Conservation (phyloP, 2,888 invertebrate genomes). For the Meliscaeva auricollis region DNA sequence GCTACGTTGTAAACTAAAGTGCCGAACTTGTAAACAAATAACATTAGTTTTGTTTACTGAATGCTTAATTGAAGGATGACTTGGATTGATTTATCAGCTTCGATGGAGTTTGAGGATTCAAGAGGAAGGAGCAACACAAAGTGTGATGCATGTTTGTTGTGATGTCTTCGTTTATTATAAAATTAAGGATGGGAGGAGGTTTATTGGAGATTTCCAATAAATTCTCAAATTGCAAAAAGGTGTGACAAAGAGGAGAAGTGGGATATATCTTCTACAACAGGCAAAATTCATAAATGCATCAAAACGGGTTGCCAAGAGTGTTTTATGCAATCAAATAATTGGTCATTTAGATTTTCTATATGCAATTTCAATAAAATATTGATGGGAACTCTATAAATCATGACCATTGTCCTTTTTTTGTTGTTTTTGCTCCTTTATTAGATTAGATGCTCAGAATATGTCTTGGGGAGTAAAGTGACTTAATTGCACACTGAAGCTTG, state of each 20-base stretch:
- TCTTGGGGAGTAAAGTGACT: conserved; percentile 39
- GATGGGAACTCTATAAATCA: conserved; percentile 39
- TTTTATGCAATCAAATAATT: conserved; percentile 19
- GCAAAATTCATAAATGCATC: conserved; percentile 28
- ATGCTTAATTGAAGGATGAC: conserved; percentile 75
- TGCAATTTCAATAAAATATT: conserved; percentile 3
- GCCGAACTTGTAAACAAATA: conserved; percentile 74
- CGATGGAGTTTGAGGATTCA: neutral
- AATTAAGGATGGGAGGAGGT: neutral
- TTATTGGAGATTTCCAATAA: conserved; percentile 39
- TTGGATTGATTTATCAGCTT: conserved; percentile 72
- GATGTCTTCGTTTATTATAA: conserved; percentile 30
- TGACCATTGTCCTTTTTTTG: conserved; percentile 23
- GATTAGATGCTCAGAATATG: neutral
- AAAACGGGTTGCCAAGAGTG: conserved; percentile 37
- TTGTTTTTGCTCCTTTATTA: too few species aligned
- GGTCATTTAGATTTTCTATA: conserved; percentile 15
- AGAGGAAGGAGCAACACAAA: too few species aligned
- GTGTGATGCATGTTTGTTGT: conserved; percentile 28
- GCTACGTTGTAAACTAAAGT: conserved; percentile 71
- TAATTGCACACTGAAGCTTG: conserved; percentile 61
- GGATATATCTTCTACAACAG: neutral
- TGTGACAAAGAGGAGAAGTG: conserved; percentile 22
- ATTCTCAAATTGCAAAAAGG: conserved; percentile 37
- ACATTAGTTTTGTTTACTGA: conserved; percentile 74